These are phyloP conservation scores for Bucorvus abyssinicus DNA, from an alignment of 2,797 vertebrate genomes.

Conservation along the genomic window DNA sequence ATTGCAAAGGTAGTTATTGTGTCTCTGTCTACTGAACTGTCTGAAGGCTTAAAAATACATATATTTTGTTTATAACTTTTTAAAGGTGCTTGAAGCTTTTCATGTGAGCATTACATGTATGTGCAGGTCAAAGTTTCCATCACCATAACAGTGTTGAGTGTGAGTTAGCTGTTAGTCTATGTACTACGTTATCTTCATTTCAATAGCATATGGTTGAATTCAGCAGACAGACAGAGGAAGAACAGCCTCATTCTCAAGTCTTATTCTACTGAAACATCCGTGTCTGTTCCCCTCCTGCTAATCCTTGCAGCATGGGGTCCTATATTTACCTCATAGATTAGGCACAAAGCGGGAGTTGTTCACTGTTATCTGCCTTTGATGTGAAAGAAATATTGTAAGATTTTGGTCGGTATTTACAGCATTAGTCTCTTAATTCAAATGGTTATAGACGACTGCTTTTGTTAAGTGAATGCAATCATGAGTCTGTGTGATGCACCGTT, in stretches of 20 bases:
- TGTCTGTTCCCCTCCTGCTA: not conserved
- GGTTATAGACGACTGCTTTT: not conserved
- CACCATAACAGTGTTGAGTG: not conserved
- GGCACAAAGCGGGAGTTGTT: not conserved
- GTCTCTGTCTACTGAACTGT: not conserved
- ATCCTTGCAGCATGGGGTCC: not conserved
- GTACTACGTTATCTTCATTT: not conserved
- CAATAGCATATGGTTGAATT: not conserved
- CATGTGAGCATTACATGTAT: accelerated
- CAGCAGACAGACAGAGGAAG: not conserved
- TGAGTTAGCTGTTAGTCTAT: not conserved
- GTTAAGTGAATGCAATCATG: not conserved
- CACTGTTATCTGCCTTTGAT: not conserved
- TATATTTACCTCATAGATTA: not conserved
- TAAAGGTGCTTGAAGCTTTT: not conserved
- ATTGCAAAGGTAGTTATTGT: not conserved
- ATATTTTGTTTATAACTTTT: not conserved
- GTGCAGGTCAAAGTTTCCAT: not conserved
- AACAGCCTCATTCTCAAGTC: not conserved
- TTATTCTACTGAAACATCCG: not conserved
- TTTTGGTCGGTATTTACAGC: not conserved
- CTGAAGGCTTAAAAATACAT: not conserved
- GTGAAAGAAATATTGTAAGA: not conserved
- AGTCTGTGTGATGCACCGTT: not conserved
- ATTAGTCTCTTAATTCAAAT: not conserved